Evolutionary conservation across 2,888 invertebrate species (phyloP), one percentile per base, ranked within the genome.

Genomic region (Tetragonula carbonaria): DNA sequence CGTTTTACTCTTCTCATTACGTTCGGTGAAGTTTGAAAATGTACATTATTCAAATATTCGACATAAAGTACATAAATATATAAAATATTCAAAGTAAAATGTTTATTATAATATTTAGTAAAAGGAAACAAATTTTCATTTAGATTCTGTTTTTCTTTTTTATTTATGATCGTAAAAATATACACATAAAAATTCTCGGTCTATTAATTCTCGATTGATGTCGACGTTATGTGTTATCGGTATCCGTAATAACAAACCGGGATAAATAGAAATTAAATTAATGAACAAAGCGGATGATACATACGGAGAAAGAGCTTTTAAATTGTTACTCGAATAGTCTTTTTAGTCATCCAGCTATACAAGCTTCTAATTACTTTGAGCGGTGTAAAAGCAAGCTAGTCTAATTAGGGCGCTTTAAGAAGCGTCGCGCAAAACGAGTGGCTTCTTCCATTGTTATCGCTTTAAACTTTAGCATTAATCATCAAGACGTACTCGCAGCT

Each of bases 401-500:
- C 18, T 68, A 68, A 68, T 68, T 68, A 68, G 16, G 51, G 16
- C 28, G 55, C 55, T 71, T 55, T 13, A 38, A 14, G 16, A 38
- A 38, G 57, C 6, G 55, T 23, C 38, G 38, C 23, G 38, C 38
- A 72, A 72, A 57, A 38, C 38, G 71, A 55, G 33, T 33, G n/a
- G 38, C 38, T 71, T n/a, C n/a, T 55, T 33, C 16, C 71, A 71
- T 71, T 38, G 71, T 55, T 8, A 16, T 11, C 33, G 8, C 16
- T 38, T 71, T 18, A 71, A n/a, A 71, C 38, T 57, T 38, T n/a
- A 71, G 8, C 33, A 57, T 71, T 71, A 57, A 57, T 71, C 71
- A 11, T 33, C 23, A 55, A 57, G 38, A n/a, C 11, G 38, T 38
- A 14, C 38, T 55, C n/a, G 11, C 14, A 57, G 57, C n/a, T 71